Evolutionary conservation across 2,797 vertebrate genomes (phyloP).

Genomic region (Brachyrhaphis roseni): DNA sequence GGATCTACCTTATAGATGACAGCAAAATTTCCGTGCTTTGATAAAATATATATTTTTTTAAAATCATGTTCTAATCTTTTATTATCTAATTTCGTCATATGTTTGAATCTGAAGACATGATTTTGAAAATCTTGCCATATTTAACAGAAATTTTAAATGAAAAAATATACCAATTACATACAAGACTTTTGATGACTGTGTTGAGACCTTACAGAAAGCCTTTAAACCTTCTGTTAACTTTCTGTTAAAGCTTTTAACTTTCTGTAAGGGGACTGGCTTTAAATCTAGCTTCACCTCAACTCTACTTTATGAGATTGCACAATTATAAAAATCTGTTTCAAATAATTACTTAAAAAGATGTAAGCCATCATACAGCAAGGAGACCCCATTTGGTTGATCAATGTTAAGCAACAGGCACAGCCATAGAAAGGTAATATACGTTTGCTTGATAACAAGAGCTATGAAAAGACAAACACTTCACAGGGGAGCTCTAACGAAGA

Average conservation of each 20-base stretch:
- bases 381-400: background rate
- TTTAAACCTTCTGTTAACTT: too few relatives aligned
- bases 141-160: background rate
- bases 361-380: constrained; percentile 2
- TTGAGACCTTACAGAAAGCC: background rate
- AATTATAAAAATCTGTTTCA: background rate
- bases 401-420: background rate
- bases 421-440: background rate
- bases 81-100: background rate
- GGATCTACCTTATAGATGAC: too few relatives aligned
- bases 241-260: too few relatives aligned
- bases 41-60: too few relatives aligned
- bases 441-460: constrained; percentile 7
- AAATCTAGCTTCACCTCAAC: background rate
- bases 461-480: constrained; percentile 28
- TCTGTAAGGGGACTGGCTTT: too few relatives aligned
- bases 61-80: background rate
- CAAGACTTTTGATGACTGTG: background rate
- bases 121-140: background rate
- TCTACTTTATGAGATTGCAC: background rate
- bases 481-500: constrained; percentile 25
- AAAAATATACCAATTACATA: background rate
- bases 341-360: background rate
- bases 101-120: background rate
- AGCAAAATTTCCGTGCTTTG: background rate